These are phyloP conservation scores for Antheraea assamensis DNA, from an alignment of 2,888 invertebrate genomes.

Conservation along the genomic window DNA sequence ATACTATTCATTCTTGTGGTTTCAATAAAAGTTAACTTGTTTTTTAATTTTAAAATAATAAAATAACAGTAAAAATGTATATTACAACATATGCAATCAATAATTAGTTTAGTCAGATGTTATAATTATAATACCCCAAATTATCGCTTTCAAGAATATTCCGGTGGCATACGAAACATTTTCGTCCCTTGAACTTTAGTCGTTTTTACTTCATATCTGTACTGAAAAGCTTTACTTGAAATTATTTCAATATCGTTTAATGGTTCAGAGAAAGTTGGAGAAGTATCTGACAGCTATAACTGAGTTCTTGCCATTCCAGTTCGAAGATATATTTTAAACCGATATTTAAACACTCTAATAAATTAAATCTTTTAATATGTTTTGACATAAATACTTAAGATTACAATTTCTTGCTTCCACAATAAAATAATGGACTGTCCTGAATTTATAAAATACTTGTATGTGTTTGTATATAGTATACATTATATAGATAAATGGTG, in stretches of 20 bases:
- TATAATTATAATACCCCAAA: constrained; percentile 49
- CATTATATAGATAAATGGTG: not conserved
- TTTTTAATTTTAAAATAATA: too few relatives aligned
- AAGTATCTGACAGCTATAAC: not conserved
- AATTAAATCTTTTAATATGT: not conserved
- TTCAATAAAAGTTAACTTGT: not conserved
- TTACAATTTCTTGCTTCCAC: not conserved
- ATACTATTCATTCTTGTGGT: not conserved
- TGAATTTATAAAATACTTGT: not conserved
- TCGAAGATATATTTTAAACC: not conserved
- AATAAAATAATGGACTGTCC: not conserved
- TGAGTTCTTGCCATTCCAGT: not conserved
- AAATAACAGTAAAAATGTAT: not conserved
- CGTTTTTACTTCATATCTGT: constrained; percentile 28
- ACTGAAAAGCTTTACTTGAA: constrained; percentile 37
- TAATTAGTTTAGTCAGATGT: constrained; percentile 47
- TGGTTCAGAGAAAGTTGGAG: constrained; percentile 32
- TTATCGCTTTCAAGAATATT: constrained; percentile 55
- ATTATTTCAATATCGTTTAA: constrained; percentile 44
- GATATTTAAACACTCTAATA: constrained; percentile 13
- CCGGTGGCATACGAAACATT: constrained; percentile 52
- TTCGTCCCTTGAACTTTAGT: constrained; percentile 53
- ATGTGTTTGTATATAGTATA: not conserved
- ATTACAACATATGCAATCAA: constrained; percentile 30
- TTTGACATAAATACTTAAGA: not conserved